Evolutionary conservation across 1,140 invertebrate genomes (phyloP).

Genomic region (Lutraria rhynchaena): DNA sequence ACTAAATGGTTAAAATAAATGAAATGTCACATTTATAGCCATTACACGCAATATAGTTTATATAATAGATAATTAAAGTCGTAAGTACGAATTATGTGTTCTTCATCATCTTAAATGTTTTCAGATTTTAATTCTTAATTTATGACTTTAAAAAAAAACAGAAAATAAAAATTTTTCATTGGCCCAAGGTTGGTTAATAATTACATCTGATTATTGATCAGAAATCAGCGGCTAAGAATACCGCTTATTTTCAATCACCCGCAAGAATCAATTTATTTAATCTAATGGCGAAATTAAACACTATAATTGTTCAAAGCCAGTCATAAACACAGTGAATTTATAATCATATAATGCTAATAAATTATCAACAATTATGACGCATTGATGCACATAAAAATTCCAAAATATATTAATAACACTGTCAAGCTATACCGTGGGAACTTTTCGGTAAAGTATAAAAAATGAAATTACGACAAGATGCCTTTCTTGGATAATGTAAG

Average conservation of each 20-base stretch:
- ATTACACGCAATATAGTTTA: no score
- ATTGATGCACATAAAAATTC: conserved; percentile 53
- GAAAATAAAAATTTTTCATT: no score
- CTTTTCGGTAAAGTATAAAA: conserved; percentile 44
- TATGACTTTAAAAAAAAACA: no score
- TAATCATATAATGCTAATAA: conserved; percentile 41
- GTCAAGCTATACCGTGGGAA: conserved; percentile 54
- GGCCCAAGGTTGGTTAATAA: no score
- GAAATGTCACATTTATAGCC: no score
- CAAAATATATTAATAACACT: conserved; percentile 52
- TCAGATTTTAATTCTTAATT: no score
- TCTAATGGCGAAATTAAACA: conserved; percentile 9
- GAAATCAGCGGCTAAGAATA: background rate
- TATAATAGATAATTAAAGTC: no score
- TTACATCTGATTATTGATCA: conserved; percentile 4
- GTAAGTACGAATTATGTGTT: no score
- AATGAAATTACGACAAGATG: conserved; percentile 38
- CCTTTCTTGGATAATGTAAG: conserved; percentile 30
- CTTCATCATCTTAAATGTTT: no score
- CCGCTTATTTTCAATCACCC: background rate
- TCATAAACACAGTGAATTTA: conserved; percentile 28
- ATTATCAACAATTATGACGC: conserved; percentile 42
- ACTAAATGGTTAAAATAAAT: no score
- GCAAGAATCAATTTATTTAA: conserved; percentile 14
- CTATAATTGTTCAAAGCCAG: conserved; percentile 25